Percentiles rank a stretch among this genome's conserved stretches.
phyloP scores from a whole-genome alignment of 2,797 vertebrate species.

The Molossus molossus region DNA sequence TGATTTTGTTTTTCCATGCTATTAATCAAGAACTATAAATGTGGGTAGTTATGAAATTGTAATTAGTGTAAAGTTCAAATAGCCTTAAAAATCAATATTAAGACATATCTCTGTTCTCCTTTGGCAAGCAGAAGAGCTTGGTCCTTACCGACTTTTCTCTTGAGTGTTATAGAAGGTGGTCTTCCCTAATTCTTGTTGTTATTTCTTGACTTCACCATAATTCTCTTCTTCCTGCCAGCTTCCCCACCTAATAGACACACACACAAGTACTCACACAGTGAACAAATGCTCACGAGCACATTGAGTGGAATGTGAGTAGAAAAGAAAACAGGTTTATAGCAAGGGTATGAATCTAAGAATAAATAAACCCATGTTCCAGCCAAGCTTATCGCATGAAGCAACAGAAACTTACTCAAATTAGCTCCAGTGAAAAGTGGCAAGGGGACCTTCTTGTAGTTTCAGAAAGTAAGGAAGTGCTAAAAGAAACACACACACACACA shows the following conservation, averaged over 20 bases:
- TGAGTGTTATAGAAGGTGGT: neutral
- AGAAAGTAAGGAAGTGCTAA: too few species aligned
- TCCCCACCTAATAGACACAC: neutral
- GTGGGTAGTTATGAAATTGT: neutral
- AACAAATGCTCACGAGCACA: neutral
- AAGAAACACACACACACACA: too few species aligned
- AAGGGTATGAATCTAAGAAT: neutral
- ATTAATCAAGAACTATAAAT: neutral
- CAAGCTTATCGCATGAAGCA: neutral
- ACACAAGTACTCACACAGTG: neutral
- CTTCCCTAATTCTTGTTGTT: neutral
- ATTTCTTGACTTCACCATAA: neutral
- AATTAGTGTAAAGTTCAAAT: neutral
- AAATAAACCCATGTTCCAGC: neutral
- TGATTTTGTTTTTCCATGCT: neutral
- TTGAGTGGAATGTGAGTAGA: neutral
- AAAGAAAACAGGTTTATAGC: neutral
- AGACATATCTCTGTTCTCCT: neutral
- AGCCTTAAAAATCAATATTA: neutral
- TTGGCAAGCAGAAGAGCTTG: neutral
- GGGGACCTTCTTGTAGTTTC: too few species aligned
- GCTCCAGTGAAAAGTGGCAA: neutral
- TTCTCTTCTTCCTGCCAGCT: neutral
- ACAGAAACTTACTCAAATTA: neutral
- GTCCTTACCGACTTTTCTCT: neutral